These are phyloP conservation scores for Rafetus swinhoei DNA, from an alignment of 2,113 vertebrate genomes.

Conservation along the genomic window DNA sequence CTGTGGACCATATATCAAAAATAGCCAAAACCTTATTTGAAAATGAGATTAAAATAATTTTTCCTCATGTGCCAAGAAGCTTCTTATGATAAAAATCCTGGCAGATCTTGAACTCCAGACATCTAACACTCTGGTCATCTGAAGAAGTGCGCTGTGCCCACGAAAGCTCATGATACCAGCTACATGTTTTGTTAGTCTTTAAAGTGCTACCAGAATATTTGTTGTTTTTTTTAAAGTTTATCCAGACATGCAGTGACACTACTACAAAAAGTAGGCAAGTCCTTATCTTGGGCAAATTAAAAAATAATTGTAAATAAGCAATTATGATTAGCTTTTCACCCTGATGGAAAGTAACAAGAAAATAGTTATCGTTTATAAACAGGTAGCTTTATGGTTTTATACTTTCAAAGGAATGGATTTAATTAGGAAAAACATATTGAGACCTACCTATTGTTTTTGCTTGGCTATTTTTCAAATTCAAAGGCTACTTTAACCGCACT, in stretches of 20 bases:
- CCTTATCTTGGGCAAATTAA: background rate
- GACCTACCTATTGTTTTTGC: constrained; percentile 4
- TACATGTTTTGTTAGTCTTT: too few species aligned
- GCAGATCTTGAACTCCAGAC: background rate
- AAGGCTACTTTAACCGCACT: background rate
- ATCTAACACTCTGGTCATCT: too few species aligned
- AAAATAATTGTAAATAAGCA: background rate
- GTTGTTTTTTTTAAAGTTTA: too few species aligned
- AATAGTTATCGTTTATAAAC: background rate
- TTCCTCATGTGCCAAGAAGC: background rate
- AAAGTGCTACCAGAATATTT: too few species aligned
- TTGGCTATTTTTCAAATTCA: constrained; percentile 1
- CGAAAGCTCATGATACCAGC: too few species aligned
- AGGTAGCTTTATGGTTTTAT: background rate
- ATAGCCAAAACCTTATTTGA: background rate
- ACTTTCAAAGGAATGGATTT: constrained; percentile 12
- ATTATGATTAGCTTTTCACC: background rate
- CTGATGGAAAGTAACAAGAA: background rate
- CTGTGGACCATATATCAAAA: background rate
- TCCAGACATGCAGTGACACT: background rate
- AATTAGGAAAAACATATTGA: background rate
- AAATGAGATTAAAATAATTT: background rate
- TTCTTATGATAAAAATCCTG: accelerated
- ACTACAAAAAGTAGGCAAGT: background rate
- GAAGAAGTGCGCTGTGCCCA: too few species aligned